A percentile compares a stretch with the other conserved stretches of the same genome.
These are phyloP conservation scores for Drosophila colorata DNA, from an alignment of 2,888 invertebrate species.

Conservation along the genomic window DNA sequence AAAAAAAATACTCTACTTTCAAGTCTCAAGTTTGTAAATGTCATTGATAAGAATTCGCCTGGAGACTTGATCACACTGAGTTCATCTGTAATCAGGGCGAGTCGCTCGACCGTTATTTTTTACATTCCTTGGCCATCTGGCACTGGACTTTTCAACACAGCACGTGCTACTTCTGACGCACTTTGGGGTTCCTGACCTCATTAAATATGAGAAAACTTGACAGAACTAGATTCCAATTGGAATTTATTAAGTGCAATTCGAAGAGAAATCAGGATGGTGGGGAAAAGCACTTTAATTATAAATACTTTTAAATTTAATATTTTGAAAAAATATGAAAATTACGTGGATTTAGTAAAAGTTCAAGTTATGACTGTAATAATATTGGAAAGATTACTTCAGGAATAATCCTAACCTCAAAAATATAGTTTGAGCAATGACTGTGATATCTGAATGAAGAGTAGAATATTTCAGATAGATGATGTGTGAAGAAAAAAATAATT, in stretches of 20 bases:
- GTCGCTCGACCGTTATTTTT: not conserved
- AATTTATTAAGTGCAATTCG: not conserved
- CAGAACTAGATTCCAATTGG: not conserved
- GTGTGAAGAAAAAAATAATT: too few species aligned
- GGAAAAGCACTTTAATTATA: not conserved
- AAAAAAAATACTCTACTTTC: not conserved
- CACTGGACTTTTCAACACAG: not conserved
- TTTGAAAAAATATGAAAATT: too few species aligned
- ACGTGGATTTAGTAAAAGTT: too few species aligned
- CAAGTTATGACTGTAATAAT: too few species aligned
- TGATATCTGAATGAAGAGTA: too few species aligned
- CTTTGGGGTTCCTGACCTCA: conserved; percentile 20
- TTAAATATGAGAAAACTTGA: conserved; percentile 8
- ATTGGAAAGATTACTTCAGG: too few species aligned
- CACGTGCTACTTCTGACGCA: conserved; percentile 27
- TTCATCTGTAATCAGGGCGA: conserved; percentile 36
- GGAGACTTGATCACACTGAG: conserved; percentile 4
- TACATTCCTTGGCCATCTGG: conserved; percentile 24
- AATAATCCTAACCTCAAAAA: not conserved
- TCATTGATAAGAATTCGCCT: conserved; percentile 44
- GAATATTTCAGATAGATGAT: too few species aligned
- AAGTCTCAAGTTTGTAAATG: conserved; percentile 25
- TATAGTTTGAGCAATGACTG: not conserved
- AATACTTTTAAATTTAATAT: not conserved
- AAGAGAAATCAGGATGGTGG: not conserved